Conservation (phyloP, 2,888 invertebrate species). For the Cantharis rufa region DNA sequence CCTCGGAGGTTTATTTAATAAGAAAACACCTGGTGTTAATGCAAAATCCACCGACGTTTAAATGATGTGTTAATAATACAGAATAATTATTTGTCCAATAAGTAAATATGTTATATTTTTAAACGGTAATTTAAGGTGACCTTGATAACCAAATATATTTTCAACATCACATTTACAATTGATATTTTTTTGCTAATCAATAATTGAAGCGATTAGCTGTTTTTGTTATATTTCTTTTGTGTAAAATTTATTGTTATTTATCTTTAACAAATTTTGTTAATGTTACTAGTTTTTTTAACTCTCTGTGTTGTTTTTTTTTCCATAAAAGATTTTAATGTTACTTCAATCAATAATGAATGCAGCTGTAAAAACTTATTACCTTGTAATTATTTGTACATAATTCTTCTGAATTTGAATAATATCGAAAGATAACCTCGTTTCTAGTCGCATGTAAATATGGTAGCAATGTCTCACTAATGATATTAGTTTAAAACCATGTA, state of each 20-base stretch:
- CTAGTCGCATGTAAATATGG: constrained; percentile 54
- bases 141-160: constrained; percentile 44
- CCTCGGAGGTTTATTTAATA: constrained; percentile 62
- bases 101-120: constrained; percentile 17
- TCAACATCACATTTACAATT: constrained; percentile 43
- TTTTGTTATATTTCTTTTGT: constrained; percentile 9
- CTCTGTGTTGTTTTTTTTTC: constrained; percentile 5
- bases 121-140: background rate
- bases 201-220: background rate
- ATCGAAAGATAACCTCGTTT: constrained; percentile 37
- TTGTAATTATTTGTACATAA: constrained; percentile 17
- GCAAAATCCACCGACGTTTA: constrained; percentile 55
- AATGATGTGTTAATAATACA: constrained; percentile 27
- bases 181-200: constrained; percentile 7
- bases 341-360: constrained; percentile 5
- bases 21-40: constrained; percentile 46
- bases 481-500: constrained; percentile 49
- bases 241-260: constrained; percentile 13
- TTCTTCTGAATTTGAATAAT: constrained; percentile 41
- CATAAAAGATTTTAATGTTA: background rate
- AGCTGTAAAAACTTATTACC: constrained; percentile 8
- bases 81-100: constrained; percentile 12
- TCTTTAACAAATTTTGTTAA: constrained; percentile 10
- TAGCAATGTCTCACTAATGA: constrained; percentile 48
- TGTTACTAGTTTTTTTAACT: constrained; percentile 6